Evolutionary conservation across 1,140 invertebrate species (phyloP).

Genomic region (Microplitis mediator): DNA sequence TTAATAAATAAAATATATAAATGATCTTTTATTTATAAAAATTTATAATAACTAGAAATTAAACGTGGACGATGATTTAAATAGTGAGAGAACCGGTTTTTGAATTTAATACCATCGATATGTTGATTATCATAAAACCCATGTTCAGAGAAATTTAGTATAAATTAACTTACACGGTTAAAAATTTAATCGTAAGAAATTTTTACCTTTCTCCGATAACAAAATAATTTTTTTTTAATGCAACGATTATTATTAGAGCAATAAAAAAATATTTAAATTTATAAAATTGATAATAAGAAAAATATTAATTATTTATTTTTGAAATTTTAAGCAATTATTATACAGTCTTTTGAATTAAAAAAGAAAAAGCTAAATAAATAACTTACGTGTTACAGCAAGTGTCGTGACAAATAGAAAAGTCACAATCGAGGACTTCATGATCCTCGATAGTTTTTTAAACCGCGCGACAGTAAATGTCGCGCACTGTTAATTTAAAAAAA

Average conservation of each 20-base stretch:
- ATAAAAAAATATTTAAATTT: too few species aligned
- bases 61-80: slow-evolving; percentile 4
- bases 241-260: too few species aligned
- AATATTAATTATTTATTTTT: too few species aligned
- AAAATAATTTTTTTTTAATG: neutral
- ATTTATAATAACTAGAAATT: neutral
- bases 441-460: slow-evolving; percentile 3
- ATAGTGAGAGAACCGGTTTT: slow-evolving; percentile 1
- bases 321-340: neutral
- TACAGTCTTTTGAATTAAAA: neutral
- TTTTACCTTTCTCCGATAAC: neutral
- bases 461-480: neutral
- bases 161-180: slow-evolving; percentile 7
- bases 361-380: neutral
- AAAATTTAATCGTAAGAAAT: neutral
- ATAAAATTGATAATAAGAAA: too few species aligned
- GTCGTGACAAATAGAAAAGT: slow-evolving; percentile 45
- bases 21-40: neutral
- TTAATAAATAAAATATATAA: neutral
- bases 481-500: neutral
- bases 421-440: slow-evolving; percentile 51
- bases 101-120: neutral
- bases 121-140: slow-evolving; percentile 15
- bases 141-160: slow-evolving; percentile 20
- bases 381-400: slow-evolving; percentile 49